These are phyloP conservation scores for Dolichopus griseipennis DNA, from an alignment of 2,888 invertebrate genomes.

Conservation along the genomic window DNA sequence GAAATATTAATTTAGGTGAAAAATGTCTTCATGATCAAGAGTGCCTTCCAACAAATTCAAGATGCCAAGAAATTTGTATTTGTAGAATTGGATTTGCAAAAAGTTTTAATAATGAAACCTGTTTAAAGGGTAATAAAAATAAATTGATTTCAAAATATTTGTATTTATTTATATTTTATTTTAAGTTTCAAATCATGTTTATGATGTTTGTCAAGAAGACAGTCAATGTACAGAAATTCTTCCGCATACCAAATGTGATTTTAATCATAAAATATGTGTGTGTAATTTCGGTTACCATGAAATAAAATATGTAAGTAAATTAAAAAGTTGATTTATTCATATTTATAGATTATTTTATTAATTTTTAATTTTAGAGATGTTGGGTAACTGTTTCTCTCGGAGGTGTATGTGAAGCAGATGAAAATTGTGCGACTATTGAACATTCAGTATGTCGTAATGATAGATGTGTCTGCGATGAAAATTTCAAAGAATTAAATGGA, in stretches of 20 bases:
- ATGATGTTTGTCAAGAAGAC: conserved; percentile 23
- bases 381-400: conserved; percentile 23
- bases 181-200: conserved; percentile 20
- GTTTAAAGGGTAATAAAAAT: conserved; percentile 30
- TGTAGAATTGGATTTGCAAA: conserved; percentile 35
- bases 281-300: conserved; percentile 23
- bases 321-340: neutral
- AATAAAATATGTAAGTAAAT: conserved; percentile 22
- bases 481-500: conserved; percentile 17
- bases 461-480: conserved; percentile 21
- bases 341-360: neutral
- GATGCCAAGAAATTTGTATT: conserved; percentile 33
- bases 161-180: conserved; percentile 10
- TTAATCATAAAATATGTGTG: conserved; percentile 19
- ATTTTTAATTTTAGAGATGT: conserved; percentile 23
- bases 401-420: conserved; percentile 25
- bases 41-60: conserved; percentile 34
- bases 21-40: conserved; percentile 34
- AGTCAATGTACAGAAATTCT: conserved; percentile 22
- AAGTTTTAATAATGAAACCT: conserved; percentile 30
- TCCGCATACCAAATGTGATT: conserved; percentile 21
- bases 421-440: conserved; percentile 23
- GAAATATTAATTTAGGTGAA: conserved; percentile 30
- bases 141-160: neutral
- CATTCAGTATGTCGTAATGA: conserved; percentile 21